Base-by-base conservation (phyloP, 1,140 invertebrate genomes). In the Caenorhabditis latens region DNA sequence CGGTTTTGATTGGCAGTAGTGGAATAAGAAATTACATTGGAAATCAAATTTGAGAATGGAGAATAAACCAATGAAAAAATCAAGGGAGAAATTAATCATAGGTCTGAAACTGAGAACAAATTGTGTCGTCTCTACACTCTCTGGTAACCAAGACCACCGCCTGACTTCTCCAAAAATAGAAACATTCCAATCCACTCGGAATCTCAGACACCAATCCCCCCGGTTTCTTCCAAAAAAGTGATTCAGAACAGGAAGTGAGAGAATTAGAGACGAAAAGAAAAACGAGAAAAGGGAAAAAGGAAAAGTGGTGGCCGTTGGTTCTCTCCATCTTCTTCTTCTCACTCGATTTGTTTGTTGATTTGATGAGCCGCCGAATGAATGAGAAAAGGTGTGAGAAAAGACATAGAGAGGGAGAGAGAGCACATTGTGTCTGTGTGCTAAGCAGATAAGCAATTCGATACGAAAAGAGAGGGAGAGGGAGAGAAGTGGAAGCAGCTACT, bases 381-480 rank as follows among this genome's bases (percentile, higher is more conserved):
- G 13, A 24, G 46, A 79, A 43, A 79, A 24, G 46, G 46, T 46
- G 71, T 46, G 46, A 50, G 42, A n/a, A 79, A 40, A 50, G 71
- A 21, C 46, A 24, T 9, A 11, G 14, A 21, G 14, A 13, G 46
- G 24, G n/a, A 50, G 46, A 32, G 46, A 46, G 65, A 3, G 11
- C n/a, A 32, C 71, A n/a, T n/a, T 53, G 6, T 79, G 7, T 24
- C 19, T 79, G 71, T 79, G 71, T 79, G 71, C 71, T 53, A 79
- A 50, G 14, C 46, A 79, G 71, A 79, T 79, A 79, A 79, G 71
- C 71, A 50, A 79, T 79, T 50, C 71, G 71, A 79, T 50, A 79
- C 71, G 46, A 79, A 24, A 24, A 21, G 46, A 50, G 40, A 19
- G 43, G 24, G 14, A n/a, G n/a, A 19, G 55, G 1, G 50, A 50